Conservation (phyloP, 2,113 vertebrate species). For the Catharus minimus region DNA sequence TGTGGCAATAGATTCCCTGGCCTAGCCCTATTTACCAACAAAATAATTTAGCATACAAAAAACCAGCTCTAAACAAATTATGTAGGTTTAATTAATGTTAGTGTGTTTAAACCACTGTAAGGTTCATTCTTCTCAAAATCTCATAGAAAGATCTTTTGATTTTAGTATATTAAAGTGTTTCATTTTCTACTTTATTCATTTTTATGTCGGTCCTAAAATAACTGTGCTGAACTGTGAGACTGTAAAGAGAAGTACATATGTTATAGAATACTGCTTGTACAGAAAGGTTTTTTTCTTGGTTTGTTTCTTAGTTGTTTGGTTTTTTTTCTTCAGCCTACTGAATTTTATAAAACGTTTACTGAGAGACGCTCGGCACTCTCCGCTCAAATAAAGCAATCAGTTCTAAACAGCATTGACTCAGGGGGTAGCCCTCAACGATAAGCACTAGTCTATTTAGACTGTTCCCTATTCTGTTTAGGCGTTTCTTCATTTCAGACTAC, state of each 20-base stretch:
- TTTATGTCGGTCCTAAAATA: neutral
- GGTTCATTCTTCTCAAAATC: neutral
- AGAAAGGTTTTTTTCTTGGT: neutral
- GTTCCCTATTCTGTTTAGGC: slow-evolving; percentile 19
- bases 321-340: neutral
- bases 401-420: neutral
- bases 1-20: neutral
- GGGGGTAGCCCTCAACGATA: neutral
- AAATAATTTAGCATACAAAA: neutral
- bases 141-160: neutral
- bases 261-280: neutral
- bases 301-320: neutral
- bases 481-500: slow-evolving; percentile 70
- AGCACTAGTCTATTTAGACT: slow-evolving; percentile 33
- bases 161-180: neutral
- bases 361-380: neutral
- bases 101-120: neutral
- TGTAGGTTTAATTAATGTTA: neutral
- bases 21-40: neutral
- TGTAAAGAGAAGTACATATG: neutral
- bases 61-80: neutral
- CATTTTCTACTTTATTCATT: neutral
- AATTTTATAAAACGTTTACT: slow-evolving; percentile 29
- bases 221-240: neutral
- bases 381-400: slow-evolving; percentile 18